A percentile compares a stretch with the other conserved stretches of the same genome.
Conservation (phyloP, 2,797 vertebrate genomes). For the Poecilia velifera region DNA sequence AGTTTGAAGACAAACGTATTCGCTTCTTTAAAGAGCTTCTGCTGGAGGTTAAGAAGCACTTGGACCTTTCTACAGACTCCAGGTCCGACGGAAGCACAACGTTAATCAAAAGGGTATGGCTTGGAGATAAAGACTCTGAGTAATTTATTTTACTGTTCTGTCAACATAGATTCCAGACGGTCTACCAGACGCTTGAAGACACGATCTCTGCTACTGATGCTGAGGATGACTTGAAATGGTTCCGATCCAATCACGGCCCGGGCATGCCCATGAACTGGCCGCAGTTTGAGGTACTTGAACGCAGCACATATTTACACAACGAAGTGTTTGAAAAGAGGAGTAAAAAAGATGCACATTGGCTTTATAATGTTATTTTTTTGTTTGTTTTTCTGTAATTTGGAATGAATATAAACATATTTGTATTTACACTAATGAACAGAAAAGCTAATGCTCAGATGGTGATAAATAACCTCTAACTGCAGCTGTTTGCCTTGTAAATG, state of each 20-base stretch:
- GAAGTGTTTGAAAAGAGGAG: neutral
- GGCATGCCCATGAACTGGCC: conserved; percentile 99
- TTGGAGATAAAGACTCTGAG: neutral
- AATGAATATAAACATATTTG: neutral
- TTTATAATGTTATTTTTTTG: neutral
- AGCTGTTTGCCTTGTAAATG: neutral
- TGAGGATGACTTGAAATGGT: conserved; percentile 94
- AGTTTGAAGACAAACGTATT: conserved; percentile 95
- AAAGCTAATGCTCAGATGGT: neutral
- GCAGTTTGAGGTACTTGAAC: conserved; percentile 94
- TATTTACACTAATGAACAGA: neutral
- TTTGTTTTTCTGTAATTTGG: neutral
- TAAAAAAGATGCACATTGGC: neutral
- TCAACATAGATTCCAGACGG: conserved; percentile 85
- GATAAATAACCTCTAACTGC: neutral
- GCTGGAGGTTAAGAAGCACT: conserved; percentile 91
- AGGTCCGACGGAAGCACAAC: conserved; percentile 77
- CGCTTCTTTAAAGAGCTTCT: conserved; percentile 91
- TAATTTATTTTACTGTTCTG: neutral
- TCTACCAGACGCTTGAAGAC: conserved; percentile 93
- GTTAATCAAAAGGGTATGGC: conserved; percentile 39
- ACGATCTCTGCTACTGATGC: conserved; percentile 87
- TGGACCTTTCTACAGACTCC: conserved; percentile 91
- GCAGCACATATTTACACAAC: neutral
- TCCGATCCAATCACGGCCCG: conserved; percentile 90